Conservation (phyloP, 2,888 invertebrate genomes). For the Lycia hirtaria region DNA sequence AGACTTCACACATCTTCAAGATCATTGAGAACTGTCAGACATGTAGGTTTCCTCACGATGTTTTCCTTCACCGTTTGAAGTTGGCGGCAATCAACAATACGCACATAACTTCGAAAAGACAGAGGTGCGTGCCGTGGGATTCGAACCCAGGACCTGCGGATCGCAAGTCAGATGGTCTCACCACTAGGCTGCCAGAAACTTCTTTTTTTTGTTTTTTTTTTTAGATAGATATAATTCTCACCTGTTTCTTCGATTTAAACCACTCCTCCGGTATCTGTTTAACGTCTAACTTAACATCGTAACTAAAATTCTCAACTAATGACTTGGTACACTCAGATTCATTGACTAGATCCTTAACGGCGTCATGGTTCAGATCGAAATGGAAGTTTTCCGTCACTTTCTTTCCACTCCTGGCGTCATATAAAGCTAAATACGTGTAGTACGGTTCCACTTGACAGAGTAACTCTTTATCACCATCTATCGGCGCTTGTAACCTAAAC, state of each 20-base stretch:
- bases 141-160: too few species aligned
- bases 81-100: too few species aligned
- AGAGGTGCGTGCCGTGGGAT: too few species aligned
- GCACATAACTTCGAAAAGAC: too few species aligned
- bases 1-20: too few species aligned
- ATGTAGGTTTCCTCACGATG: too few species aligned
- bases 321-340: constrained; percentile 77
- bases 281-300: constrained; percentile 86
- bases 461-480: constrained; percentile 90
- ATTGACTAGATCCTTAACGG: constrained; percentile 86
- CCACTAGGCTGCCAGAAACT: too few species aligned
- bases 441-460: constrained; percentile 97
- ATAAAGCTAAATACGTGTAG: constrained; percentile 94
- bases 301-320: constrained; percentile 82
- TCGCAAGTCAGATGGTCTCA: too few species aligned
- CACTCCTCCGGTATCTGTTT: constrained; percentile 91
- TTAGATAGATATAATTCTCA: constrained; percentile 42
- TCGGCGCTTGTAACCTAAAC: constrained; percentile 93
- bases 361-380: constrained; percentile 92
- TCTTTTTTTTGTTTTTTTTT: neutral
- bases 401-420: constrained; percentile 93
- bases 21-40: too few species aligned
- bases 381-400: constrained; percentile 98
- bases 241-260: constrained; percentile 88
- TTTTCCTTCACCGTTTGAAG: too few species aligned